Conservation (phyloP, 2,113 vertebrate genomes). For the Pachypanchax playfairii region DNA sequence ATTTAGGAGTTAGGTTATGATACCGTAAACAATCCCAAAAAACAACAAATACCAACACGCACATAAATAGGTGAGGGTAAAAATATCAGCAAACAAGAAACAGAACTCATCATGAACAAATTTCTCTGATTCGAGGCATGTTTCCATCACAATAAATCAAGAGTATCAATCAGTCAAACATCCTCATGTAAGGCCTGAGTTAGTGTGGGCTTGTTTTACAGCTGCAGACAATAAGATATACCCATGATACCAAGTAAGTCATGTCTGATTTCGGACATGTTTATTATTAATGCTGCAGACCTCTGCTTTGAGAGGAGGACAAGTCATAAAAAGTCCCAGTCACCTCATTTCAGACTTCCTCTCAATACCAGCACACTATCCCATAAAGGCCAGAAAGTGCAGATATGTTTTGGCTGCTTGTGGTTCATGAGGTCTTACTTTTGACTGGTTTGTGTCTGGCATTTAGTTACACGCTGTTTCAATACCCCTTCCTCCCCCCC, state of each 20-base stretch:
- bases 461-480: conserved; percentile 5
- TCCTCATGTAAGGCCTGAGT: conserved; percentile 8
- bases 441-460: conserved; percentile 37
- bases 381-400: conserved; percentile 45
- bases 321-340: conserved; percentile 43
- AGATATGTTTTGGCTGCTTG: conserved; percentile 44
- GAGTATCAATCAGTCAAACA: not conserved
- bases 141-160: not conserved
- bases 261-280: conserved; percentile 6
- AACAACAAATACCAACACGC: not conserved
- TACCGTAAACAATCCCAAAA: no score
- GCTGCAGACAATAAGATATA: conserved; percentile 15
- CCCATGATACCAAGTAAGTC: not conserved
- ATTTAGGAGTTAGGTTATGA: no score
- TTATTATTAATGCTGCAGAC: conserved; percentile 19
- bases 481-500: no score
- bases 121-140: not conserved
- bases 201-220: conserved; percentile 23
- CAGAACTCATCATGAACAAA: not conserved
- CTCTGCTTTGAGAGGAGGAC: conserved; percentile 26
- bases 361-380: conserved; percentile 41
- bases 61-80: not conserved
- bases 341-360: conserved; percentile 60
- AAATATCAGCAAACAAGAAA: no score
- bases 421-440: conserved; percentile 31